Percentiles rank a stretch among this genome's conserved stretches.
Evolutionary conservation across 2,888 invertebrate genomes (phyloP).

Genomic region (Chloromyia formosa): DNA sequence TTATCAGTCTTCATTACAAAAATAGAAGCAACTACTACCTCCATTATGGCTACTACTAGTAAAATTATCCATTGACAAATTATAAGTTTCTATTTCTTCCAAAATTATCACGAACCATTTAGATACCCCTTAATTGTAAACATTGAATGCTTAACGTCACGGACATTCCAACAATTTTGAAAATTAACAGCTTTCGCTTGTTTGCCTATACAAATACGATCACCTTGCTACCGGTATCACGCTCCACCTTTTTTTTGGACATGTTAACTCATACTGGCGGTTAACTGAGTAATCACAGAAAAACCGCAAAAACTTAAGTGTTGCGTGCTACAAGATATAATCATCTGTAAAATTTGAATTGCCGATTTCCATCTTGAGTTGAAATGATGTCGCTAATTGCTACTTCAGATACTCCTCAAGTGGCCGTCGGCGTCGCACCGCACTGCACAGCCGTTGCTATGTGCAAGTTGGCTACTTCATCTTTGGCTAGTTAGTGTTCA

Average conservation of each 20-base stretch:
- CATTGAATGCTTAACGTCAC: no score
- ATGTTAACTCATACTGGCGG: slow-evolving; percentile 6
- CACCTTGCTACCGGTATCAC: slow-evolving; percentile 9
- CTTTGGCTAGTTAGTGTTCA: background rate
- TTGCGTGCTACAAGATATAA: slow-evolving; percentile 28
- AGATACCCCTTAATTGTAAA: no score
- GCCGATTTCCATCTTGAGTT: background rate
- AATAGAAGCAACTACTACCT: no score
- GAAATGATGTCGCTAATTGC: slow-evolving; percentile 28
- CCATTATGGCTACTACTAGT: no score
- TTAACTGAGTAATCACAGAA: slow-evolving; percentile 31
- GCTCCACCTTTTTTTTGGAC: background rate
- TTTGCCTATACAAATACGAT: background rate
- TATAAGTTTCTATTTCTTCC: no score
- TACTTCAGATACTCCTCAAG: background rate
- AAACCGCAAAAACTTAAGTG: slow-evolving; percentile 35
- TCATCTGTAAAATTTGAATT: slow-evolving; percentile 24
- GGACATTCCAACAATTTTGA: slow-evolving; percentile 2
- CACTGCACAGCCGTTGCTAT: no score
- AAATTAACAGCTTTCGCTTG: slow-evolving; percentile 15
- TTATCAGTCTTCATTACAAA: no score
- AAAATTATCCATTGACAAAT: no score
- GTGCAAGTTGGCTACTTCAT: no score
- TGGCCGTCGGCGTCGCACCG: no score
- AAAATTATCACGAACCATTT: no score